Evolutionary conservation across 92 coral and sea anemone species (phyloP).

Genomic region (Hydrozoanthus gracilis): DNA sequence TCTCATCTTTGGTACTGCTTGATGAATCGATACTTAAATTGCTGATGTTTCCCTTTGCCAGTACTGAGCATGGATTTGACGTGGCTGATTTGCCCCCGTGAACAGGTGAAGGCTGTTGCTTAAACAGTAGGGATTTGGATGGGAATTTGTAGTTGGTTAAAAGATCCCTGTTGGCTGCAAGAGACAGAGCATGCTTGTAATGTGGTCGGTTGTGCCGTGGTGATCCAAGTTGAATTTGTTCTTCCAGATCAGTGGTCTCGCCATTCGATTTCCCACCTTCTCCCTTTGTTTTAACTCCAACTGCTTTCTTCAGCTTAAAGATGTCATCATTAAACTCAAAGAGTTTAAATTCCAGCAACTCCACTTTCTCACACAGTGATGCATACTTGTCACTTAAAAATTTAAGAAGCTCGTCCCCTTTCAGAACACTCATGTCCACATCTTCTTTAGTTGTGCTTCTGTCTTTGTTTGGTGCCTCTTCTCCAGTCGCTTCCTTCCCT

Average conservation of each 20-base stretch:
- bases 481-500: not conserved
- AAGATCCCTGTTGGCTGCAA: conserved; percentile 68
- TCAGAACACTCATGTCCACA: conserved; percentile 13
- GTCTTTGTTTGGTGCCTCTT: not conserved
- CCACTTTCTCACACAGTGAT: conserved; percentile 79
- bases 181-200: conserved; percentile 61
- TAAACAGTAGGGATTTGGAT: conserved; percentile 66
- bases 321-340: conserved; percentile 85
- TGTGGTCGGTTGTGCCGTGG: conserved; percentile 44
- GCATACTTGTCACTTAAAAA: conserved; percentile 69
- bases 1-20: conserved; percentile 65
- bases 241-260: not conserved
- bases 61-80: conserved; percentile 7
- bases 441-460: not conserved
- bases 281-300: conserved; percentile 70
- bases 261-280: conserved; percentile 29
- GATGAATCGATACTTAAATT: conserved; percentile 50
- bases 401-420: conserved; percentile 69
- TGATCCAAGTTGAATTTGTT: conserved; percentile 32
- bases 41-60: conserved; percentile 53
- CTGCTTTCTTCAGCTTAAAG: conserved; percentile 70
- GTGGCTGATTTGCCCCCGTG: conserved; percentile 63
- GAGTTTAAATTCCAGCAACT: conserved; percentile 79
- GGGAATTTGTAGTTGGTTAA: conserved; percentile 60
- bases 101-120: conserved; percentile 74